These are phyloP conservation scores for Clytia hemisphaerica DNA, from an alignment of 30 jellyfish, hydroid and myxozoan genomes.

Conservation along the genomic window DNA sequence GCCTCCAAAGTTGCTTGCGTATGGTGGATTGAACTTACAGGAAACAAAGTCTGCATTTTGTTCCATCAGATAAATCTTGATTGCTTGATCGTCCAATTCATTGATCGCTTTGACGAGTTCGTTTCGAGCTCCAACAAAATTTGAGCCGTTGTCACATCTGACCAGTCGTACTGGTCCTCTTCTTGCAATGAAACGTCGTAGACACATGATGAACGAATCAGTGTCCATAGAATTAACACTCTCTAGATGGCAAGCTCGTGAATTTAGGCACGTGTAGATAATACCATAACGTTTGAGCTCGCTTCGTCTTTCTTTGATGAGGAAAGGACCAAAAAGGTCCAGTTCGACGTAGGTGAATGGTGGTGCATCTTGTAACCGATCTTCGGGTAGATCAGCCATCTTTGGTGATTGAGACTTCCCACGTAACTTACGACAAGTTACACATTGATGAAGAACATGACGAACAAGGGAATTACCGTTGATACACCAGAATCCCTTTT, in stretches of 20 bases:
- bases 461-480: conserved; percentile 1
- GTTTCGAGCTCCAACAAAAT: conserved; percentile 23
- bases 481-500: neutral
- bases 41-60: neutral
- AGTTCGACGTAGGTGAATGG: conserved; percentile 46
- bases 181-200: no score
- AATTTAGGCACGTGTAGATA: conserved; percentile 13
- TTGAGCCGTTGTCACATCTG: conserved; percentile 35
- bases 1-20: conserved; percentile 31
- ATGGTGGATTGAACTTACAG: conserved; percentile 11
- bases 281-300: conserved; percentile 16
- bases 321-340: conserved; percentile 21
- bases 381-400: conserved; percentile 60
- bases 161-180: conserved; percentile 33
- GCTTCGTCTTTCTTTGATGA: conserved; percentile 24
- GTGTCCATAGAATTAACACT: conserved; percentile 29
- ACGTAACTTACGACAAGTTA: conserved; percentile 3
- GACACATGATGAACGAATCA: conserved; percentile 12
- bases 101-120: conserved; percentile 11
- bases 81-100: neutral
- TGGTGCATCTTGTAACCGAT: conserved; percentile 41
- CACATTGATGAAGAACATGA: conserved; percentile 2
- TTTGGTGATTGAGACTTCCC: no score
- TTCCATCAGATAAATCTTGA: conserved; percentile 2
- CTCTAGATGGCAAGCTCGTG: conserved; percentile 18